Base-by-base conservation (phyloP, 2,888 invertebrate genomes). In the Euclidia mi region DNA sequence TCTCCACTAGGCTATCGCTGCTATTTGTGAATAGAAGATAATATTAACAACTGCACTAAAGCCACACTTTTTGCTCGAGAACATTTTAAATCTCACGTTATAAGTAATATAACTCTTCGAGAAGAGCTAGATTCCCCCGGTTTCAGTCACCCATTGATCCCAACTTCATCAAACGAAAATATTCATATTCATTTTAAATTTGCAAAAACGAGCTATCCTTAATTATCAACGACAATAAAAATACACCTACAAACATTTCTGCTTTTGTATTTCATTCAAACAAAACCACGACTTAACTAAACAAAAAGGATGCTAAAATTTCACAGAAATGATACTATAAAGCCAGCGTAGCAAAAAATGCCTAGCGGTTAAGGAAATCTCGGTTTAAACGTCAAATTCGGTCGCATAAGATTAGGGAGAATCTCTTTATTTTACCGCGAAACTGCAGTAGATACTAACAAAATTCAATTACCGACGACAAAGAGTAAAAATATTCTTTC, bases 391-490 rank as follows among this genome's bases (percentile, higher is more conserved):
- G 48, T 64, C 56, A 70, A 72, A 70, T 70, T 56, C 48, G 49
- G 25, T 37, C 25, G 29, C 49, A 62, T 47, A 52, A 60, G 59
- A 62, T 75, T 65, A 50, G 3, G 56, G 44, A 11, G 53, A 71
- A 76, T 65, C 56, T 55, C 61, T 69, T 74, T 74, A 71, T 59
- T 69, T 66, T 56, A 57, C 66, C 77, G 62, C 79, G 43, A 76
- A 76, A 76, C 74, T 69, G 58, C 66, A 64, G 74, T 59, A 79
- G 72, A 79, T 80, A 78, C 80, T 74, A 82, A 82, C 79, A 72
- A 85, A 85, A 87, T 87, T 85, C 87, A 87, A 87, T 87, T 87
- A 87, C 82, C 65, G 71, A 71, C 76, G 81, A 85, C 87, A 87
- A 85, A 86, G 83, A 85, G 83, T 84, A 86, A 86, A 87, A 87